phyloP scores from a whole-genome alignment of 2,797 vertebrate genomes.

The Tiaroga cobitis region DNA sequence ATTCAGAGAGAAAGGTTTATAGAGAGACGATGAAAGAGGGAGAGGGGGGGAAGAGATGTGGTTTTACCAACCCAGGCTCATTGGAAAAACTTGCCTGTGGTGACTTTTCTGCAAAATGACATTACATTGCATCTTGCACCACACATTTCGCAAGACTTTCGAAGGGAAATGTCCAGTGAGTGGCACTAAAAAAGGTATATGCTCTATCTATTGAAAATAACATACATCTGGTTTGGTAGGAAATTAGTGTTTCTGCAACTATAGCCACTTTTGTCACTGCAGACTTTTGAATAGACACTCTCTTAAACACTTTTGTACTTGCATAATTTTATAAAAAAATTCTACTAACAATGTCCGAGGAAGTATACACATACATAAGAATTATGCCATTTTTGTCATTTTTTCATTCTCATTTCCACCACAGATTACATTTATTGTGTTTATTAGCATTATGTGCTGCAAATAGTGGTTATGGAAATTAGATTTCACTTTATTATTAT shows the following conservation, averaged over 20 bases:
- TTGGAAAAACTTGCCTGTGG: background rate
- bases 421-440: background rate
- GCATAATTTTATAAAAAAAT: background rate
- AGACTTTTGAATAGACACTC: background rate
- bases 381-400: background rate
- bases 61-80: background rate
- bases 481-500: background rate
- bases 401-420: background rate
- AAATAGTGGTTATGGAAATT: background rate
- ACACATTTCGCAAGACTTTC: background rate
- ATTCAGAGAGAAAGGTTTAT: constrained; percentile 35
- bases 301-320: background rate
- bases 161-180: background rate
- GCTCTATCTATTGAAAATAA: background rate
- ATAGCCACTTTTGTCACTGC: background rate
- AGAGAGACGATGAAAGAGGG: constrained; percentile 28
- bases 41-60: background rate
- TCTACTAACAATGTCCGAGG: background rate
- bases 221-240: too few species aligned
- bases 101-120: background rate
- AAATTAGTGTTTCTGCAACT: background rate
- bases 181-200: background rate
- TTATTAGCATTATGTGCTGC: background rate
- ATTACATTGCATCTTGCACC: background rate
- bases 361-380: background rate